These are phyloP conservation scores for Pseudopipra pipra DNA, from an alignment of 2,113 vertebrate genomes.

Conservation along the genomic window DNA sequence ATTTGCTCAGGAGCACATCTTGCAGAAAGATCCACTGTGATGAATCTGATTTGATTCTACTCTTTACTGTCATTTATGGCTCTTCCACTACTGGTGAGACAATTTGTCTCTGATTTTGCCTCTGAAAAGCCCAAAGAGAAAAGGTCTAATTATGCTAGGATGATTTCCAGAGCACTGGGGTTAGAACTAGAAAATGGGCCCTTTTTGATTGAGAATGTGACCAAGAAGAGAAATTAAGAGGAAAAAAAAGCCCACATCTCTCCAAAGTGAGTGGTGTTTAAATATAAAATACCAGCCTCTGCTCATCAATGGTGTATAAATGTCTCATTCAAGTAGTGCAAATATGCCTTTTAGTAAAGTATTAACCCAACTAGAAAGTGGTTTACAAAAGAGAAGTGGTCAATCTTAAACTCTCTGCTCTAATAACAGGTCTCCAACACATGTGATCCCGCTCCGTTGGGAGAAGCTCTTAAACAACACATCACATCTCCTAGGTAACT, in stretches of 20 bases:
- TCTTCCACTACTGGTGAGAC: background rate
- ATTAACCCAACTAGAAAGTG: background rate
- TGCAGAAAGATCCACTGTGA: background rate
- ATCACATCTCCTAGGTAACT: slow-evolving; percentile 9
- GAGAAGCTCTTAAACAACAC: background rate
- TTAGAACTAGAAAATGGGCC: background rate
- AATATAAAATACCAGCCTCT: background rate
- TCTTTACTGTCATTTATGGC: background rate
- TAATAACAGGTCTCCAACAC: background rate
- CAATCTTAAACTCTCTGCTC: background rate
- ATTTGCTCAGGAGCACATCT: background rate
- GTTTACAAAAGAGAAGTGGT: background rate
- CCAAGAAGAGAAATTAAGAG: background rate
- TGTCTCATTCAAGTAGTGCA: background rate
- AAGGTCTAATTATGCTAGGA: background rate
- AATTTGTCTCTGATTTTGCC: background rate
- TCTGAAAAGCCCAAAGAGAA: background rate
- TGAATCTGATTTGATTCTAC: background rate
- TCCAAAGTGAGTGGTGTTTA: background rate
- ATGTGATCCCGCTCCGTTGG: background rate
- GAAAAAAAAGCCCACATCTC: accelerated
- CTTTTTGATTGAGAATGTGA: background rate
- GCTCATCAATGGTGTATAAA: background rate
- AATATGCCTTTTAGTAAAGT: background rate
- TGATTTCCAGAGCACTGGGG: background rate